Evolutionary conservation across 2,797 vertebrate genomes (phyloP), one percentile per base, ranked within the genome.

Genomic region (Hephaestus fuliginosus): DNA sequence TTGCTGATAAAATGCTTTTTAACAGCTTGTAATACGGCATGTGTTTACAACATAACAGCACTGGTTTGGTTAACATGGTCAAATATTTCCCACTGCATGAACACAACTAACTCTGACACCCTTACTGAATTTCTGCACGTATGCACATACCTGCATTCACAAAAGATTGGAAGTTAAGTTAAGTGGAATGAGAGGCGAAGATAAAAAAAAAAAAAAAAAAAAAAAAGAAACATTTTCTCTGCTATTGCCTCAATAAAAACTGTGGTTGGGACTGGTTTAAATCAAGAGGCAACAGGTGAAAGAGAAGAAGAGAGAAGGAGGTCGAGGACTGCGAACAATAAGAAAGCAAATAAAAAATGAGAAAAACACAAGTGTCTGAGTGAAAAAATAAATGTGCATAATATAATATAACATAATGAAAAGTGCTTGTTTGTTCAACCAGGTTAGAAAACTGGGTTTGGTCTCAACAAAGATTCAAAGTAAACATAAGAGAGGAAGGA

Each of bases 361-460:
- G 5, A 7, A 7, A 30, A 53, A 30, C 0, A 2, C 14, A n/a
- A 12, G 25, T 25, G 25, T 25, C 25, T 25, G 25, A 36, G 28
- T 30, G 41, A 20, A 52, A 30, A 55, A 56, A 60, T 15, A 58
- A 70, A 18, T n/a, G 33, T 67, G 46, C 2, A 44, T 52, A 52
- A 74, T 57, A 43, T 48, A 67, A 75, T 64, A 20, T 0, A 1
- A 66, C 57, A 55, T 20, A 79, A 77, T 81, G 56, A 70, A 77
- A 82, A 70, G 25, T 70, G 7, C 33, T 53, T 77, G 41, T 79
- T 85, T 78, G 73, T 81, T 44, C 18, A 66, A 49, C 18, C 60
- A 64, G 52, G 76, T 84, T 56, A 41, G 36, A 78, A 78, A 84
- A 77, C 71, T 78, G 74, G 78, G 70, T 76, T 85, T 74, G 67